Base-by-base conservation (phyloP, 2,888 invertebrate genomes). In the Pollenia angustigena region DNA sequence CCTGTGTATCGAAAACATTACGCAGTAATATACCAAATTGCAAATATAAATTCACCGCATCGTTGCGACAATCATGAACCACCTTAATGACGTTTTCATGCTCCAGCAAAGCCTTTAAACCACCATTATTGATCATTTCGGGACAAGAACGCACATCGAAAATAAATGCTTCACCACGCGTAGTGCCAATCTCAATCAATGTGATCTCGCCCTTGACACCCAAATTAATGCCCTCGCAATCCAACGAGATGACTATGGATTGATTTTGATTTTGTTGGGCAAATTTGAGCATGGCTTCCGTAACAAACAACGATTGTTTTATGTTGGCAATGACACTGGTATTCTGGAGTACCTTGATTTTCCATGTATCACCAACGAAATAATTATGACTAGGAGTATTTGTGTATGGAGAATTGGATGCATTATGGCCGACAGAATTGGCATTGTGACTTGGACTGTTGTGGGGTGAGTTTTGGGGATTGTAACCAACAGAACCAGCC, bases 181-280 rank as follows among this genome's bases (percentile, higher is more conserved):
- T 95, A 2, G 97, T 97, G 14, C 97, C 98, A 89, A 97, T 95
- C 92, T 97, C 97, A 92, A 98, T 95, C 71, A 98, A 94, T 2
- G 98, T 98, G 85, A 98, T 94, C 89, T 97, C 97, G 18, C 98
- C 98, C 92, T 97, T 97, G 1, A 96, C 94, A 32, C 98, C 98
- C 85, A 98, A 94, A 93, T 98, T 98, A 76, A 98, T 97, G 16
- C 98, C 98, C 94, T 99, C 98, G 90, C 98, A 98, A 92, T 98
- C 98, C 90, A 98, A 95, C 0, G 97, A 97, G 32, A 98, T 95
- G 83, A 96, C 95, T 76, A 95, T 95, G 80, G 89, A 90, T 89
- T 94, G 95, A 76, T 94, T 91, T 89, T 94, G 94, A 78, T 94
- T 91, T 71, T 92, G 92, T 82, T 91, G 91, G 85, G 94, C 94